Percentiles rank a stretch among this genome's conserved stretches.
Conservation (phyloP, 53 echinoderm and acorn worm genomes). For the Holothuria leucospilota region DNA sequence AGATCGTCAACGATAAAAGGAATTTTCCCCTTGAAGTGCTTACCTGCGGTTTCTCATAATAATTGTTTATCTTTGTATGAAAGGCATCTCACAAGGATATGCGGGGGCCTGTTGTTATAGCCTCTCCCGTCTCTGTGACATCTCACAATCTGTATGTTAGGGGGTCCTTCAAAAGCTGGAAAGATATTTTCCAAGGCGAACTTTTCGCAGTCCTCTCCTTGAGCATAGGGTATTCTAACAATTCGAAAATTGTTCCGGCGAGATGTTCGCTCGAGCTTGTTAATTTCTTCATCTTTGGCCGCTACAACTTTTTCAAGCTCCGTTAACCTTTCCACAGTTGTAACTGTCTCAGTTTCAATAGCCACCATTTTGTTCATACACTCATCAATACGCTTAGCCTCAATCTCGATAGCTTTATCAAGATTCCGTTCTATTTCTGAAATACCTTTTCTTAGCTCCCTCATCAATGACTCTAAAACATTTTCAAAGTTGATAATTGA, state of each 20-base stretch:
- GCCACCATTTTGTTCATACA: conserved; percentile 1
- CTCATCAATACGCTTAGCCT: background rate
- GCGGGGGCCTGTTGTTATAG: background rate
- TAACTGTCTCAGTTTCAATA: background rate
- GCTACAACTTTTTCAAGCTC: background rate
- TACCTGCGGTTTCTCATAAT: background rate
- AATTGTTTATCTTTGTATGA: background rate
- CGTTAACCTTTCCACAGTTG: background rate
- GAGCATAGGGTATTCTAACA: background rate
- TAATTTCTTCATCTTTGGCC: background rate
- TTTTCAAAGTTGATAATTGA: no score
- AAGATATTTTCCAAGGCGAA: background rate
- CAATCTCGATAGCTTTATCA: background rate
- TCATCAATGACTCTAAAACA: no score
- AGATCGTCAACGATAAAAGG: conserved; percentile 1
- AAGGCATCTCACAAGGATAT: conserved; percentile 5
- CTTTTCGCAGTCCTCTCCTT: background rate
- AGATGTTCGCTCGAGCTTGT: conserved; percentile 1
- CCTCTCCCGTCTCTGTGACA: background rate
- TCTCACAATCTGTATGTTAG: background rate
- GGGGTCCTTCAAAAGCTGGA: background rate
- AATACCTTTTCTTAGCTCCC: no score
- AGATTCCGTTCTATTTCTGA: no score
- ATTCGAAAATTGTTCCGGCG: background rate
- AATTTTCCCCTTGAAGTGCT: background rate